Percentiles rank a stretch among this genome's conserved stretches.
phyloP scores from a whole-genome alignment of 2,113 vertebrate species.

The Baryphthengus martii region DNA sequence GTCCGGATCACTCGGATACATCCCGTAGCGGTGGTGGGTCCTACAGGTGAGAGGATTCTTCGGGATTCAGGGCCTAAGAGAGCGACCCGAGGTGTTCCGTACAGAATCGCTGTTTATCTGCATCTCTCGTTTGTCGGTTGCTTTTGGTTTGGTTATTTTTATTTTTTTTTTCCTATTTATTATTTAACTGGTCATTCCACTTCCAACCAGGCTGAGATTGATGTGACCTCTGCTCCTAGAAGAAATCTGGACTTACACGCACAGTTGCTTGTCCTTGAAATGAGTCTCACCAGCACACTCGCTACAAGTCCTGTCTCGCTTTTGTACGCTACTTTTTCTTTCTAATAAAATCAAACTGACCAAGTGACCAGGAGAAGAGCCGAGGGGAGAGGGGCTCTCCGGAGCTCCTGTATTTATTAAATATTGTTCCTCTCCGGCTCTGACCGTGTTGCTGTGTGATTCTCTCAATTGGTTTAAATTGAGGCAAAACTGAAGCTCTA shows the following conservation, averaged over 20 bases:
- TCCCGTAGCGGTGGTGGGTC: background rate
- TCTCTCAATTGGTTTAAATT: slow-evolving; percentile 85
- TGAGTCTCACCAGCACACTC: slow-evolving; percentile 79
- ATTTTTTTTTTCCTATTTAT: slow-evolving; percentile 68
- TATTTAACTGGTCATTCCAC: slow-evolving; percentile 74
- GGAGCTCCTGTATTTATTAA: slow-evolving; percentile 72
- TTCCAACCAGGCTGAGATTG: slow-evolving; percentile 63
- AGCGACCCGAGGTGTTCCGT: background rate
- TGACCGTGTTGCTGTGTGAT: slow-evolving; percentile 84
- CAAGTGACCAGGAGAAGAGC: slow-evolving; percentile 49
- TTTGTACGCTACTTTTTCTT: slow-evolving; percentile 65
- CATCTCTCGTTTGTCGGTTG: slow-evolving; percentile 25
- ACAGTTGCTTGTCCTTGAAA: slow-evolving; percentile 67
- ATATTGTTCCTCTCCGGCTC: slow-evolving; percentile 68
- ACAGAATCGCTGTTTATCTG: slow-evolving; percentile 56
- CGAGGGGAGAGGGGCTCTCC: slow-evolving; percentile 29
- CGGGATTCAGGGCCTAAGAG: background rate
- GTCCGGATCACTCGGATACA: background rate
- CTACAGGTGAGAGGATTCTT: background rate
- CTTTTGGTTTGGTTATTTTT: background rate
- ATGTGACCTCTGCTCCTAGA: slow-evolving; percentile 57
- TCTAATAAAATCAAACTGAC: slow-evolving; percentile 62
- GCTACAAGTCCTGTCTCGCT: slow-evolving; percentile 70
- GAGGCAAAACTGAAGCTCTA: slow-evolving; percentile 79
- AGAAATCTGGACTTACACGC: slow-evolving; percentile 68